phyloP scores from a whole-genome alignment of 2,113 vertebrate species.

The Hippocampus comes region DNA sequence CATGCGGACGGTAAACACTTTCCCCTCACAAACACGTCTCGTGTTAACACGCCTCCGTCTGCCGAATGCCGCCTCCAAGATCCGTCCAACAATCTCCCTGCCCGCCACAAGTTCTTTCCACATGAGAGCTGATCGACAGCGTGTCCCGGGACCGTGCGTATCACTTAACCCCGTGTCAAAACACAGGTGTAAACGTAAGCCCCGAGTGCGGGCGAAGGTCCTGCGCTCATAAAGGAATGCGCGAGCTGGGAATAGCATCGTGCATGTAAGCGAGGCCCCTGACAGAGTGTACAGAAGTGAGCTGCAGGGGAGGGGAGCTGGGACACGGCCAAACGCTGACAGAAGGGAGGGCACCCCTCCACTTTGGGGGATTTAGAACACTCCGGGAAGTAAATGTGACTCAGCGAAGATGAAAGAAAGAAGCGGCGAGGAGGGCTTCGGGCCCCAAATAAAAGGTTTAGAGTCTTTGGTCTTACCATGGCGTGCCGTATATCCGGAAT shows the following conservation, averaged over 20 bases:
- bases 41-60: conserved; percentile 12
- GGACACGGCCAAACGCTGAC: conserved; percentile 37
- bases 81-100: not conserved
- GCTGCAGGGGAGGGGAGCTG: conserved; percentile 28
- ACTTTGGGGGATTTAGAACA: conserved; percentile 29
- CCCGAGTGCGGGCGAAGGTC: conserved; percentile 36
- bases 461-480: conserved; percentile 79
- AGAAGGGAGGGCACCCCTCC: conserved; percentile 30
- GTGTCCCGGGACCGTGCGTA: conserved; percentile 53
- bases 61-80: conserved; percentile 10
- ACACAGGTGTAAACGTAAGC: conserved; percentile 56
- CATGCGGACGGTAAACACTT: not conserved
- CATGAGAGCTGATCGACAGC: conserved; percentile 47
- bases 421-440: not conserved
- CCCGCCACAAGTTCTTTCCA: conserved; percentile 10
- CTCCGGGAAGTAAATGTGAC: conserved; percentile 10
- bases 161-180: conserved; percentile 69
- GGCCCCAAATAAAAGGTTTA: not conserved
- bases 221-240: conserved; percentile 52
- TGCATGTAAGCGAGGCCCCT: conserved; percentile 31
- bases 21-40: conserved; percentile 11
- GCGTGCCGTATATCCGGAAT: conserved; percentile 96
- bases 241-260: conserved; percentile 48
- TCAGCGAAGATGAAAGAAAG: conserved; percentile 2
- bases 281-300: conserved; percentile 22